phyloP scores from a whole-genome alignment of 2,113 vertebrate species.

The Pseudopodoces humilis region DNA sequence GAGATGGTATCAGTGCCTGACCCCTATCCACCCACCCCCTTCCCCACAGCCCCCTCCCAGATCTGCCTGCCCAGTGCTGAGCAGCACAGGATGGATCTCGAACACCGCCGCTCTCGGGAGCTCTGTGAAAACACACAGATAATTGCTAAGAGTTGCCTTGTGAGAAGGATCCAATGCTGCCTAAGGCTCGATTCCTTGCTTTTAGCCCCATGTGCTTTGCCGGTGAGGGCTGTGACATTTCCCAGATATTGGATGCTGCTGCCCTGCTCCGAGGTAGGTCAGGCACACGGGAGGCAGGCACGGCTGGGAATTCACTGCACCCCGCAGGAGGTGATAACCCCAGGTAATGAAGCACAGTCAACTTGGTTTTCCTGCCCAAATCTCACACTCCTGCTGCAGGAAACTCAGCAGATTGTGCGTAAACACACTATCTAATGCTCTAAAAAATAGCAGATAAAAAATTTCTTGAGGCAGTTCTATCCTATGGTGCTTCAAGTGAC shows the following conservation, averaged over 20 bases:
- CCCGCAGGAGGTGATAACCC: not conserved
- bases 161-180: not conserved
- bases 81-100: not conserved
- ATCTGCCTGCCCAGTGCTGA: not conserved
- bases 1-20: not conserved
- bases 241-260: not conserved
- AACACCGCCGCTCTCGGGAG: not conserved
- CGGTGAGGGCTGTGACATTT: not conserved
- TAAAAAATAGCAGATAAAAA: not conserved
- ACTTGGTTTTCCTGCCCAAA: not conserved
- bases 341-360: not conserved
- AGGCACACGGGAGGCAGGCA: not conserved
- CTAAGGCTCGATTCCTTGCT: not conserved
- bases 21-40: rapidly evolving
- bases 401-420: not conserved
- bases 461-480: not conserved
- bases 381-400: not conserved
- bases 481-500: not conserved
- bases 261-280: not conserved
- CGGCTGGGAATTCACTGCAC: not conserved
- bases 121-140: not conserved
- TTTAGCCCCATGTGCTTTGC: not conserved
- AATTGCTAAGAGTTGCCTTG: not conserved
- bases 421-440: not conserved
- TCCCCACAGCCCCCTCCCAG: not conserved